A percentile compares a stretch with the other conserved stretches of the same genome.
These are phyloP conservation scores for Pollachius pollachius DNA, from an alignment of 2,113 vertebrate genomes.

Conservation along the genomic window DNA sequence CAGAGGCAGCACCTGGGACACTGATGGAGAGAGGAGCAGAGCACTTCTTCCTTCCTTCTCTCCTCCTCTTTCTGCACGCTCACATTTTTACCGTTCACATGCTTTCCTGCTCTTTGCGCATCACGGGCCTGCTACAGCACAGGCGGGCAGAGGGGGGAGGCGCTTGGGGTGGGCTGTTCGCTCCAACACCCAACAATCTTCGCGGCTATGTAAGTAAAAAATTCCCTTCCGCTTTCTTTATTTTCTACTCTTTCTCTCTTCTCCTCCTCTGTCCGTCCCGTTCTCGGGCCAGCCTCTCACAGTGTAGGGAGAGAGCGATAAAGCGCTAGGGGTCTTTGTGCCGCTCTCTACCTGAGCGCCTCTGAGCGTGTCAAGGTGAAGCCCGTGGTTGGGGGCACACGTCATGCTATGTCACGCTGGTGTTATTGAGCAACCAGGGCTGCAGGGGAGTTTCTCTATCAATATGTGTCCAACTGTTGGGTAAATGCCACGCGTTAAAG, in stretches of 20 bases:
- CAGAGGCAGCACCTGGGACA: slow-evolving; percentile 70
- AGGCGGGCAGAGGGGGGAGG: not conserved
- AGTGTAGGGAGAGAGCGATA: too few relatives aligned
- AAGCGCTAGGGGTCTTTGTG: too few relatives aligned
- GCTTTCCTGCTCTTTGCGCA: slow-evolving; percentile 48
- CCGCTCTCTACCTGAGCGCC: slow-evolving; percentile 27
- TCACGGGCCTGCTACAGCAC: slow-evolving; percentile 43
- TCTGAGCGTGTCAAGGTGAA: slow-evolving; percentile 70
- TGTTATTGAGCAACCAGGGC: too few relatives aligned
- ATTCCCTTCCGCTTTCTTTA: slow-evolving; percentile 17
- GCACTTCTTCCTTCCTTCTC: slow-evolving; percentile 31
- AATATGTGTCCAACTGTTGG: too few relatives aligned
- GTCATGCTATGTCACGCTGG: slow-evolving; percentile 15
- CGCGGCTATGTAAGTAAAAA: slow-evolving; percentile 1
- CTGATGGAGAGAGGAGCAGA: slow-evolving; percentile 47
- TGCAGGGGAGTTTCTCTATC: too few relatives aligned
- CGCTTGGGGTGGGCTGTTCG: not conserved
- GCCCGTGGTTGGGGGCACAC: slow-evolving; percentile 19
- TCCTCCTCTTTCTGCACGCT: slow-evolving; percentile 26
- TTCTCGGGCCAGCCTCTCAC: not conserved
- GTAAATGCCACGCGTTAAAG: too few relatives aligned
- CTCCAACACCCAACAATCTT: too few relatives aligned
- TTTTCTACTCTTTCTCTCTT: slow-evolving; percentile 29
- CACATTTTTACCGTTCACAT: slow-evolving; percentile 37
- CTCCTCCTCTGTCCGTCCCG: slow-evolving; percentile 9